Base-by-base conservation (phyloP, 2,797 vertebrate species). In the Anguilla marmorata region DNA sequence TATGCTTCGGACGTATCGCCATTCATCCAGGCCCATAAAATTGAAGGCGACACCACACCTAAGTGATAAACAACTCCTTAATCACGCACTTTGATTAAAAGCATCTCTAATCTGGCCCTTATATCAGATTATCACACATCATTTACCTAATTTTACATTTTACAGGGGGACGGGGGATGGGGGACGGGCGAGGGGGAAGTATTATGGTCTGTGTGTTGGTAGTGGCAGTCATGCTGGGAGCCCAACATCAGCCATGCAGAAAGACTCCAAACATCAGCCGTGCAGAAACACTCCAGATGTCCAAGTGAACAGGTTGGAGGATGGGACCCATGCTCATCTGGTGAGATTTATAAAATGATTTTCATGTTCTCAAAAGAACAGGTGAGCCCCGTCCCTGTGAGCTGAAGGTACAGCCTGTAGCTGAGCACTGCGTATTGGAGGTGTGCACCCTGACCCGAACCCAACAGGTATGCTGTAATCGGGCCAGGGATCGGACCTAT, bases 51-150 rank as follows among this genome's bases (percentile, higher is more conserved):
- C 92, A 92, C 88, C 82, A 88, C 87, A 50, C 89, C 88, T 91
- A 88, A 90, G 88, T 88, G 86, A 92, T 91, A 87, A 92, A 90
- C 89, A 89, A 87, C 50, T 88, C 89, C 85, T 89, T 92, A 90
- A 92, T 92, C 89, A 88, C 80, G 66, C 87, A 82, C 74, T 87
- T 79, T 88, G 76, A 90, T 92, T 93, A 92, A 45, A 45, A 91
- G 90, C 90, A 91, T 91, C 91, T 89, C 88, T 91, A 91, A 92
- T 92, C 90, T 91, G 72, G 88, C 87, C 89, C 87, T 90, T 92
- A 88, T 90, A 93, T 91, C 88, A 89, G 89, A 93, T 93, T 93
- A 93, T 90, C 90, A 91, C 92, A 92, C 92, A 54, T 86, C 89
- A 89, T 89, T 90, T 88, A 90, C 90, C 89, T 90, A 90, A 93